Evolutionary conservation across 1,140 invertebrate genomes (phyloP), one percentile per base, ranked within the genome.

Genomic region (Lepidurus arcticus): DNA sequence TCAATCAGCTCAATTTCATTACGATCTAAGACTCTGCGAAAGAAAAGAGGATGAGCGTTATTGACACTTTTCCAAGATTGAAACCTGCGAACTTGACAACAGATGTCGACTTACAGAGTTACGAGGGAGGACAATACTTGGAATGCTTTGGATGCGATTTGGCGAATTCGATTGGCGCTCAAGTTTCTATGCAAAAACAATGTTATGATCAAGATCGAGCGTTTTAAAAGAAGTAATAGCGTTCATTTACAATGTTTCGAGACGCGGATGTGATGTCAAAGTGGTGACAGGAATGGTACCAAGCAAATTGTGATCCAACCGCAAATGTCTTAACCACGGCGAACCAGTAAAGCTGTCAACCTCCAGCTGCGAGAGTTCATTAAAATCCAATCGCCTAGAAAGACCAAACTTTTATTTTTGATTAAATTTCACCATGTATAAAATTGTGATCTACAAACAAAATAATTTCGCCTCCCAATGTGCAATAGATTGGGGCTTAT

Each of bases 371-470:
- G 85, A 84, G 78, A 92, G 87, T 80, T 88, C 85, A 84, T 93
- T 93, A 82, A 89, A 88, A 80, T 90, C 90, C 82, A 92, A 84
- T 82, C 92, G 90, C 83, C 92, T 93, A 83, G 21, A 81, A 80
- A 45, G 76, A 81, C 7, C 44, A 26, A 44, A 44, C 45, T 16
- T 73, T 76, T 44, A 75, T 0, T 34, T 34, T 34, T 34, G 2
- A 34, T 34, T 4, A 4, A 34, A 34, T 34, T 34, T 34, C 34
- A 34, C 34, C 34, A 34, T 4, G 34, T 3, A 34, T 34, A 34
- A 26, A 34, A 34, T 34, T 34, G 34, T 0, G 34, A 34, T 34
- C 34, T 34, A 34, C 34, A 4, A 34, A 34, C 34, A 34, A 34
- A 34, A 0, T 34, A 34, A 4, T 34, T 34, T 34, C 34, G 34